A percentile compares a stretch with the other conserved stretches of the same genome.
Conservation (phyloP, 2,888 invertebrate species). For the Papilio demoleus region DNA sequence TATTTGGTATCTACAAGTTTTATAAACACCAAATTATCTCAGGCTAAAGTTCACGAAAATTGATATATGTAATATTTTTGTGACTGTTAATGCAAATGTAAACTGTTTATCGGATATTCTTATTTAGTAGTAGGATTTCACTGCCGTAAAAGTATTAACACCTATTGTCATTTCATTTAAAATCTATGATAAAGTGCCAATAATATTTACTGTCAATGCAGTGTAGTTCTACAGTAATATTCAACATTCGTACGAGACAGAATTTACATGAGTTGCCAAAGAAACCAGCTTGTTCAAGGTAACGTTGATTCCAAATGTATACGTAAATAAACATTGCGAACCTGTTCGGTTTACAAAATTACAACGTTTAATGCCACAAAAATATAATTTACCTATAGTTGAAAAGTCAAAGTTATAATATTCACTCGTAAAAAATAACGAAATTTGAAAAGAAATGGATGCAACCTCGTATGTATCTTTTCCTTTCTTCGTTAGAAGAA, state of each 20-base stretch:
- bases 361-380: constrained; percentile 18
- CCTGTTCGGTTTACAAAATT: constrained; percentile 31
- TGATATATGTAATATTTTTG: constrained; percentile 15
- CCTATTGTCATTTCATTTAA: too few species aligned
- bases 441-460: neutral
- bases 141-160: neutral
- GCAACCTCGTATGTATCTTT: too few species aligned
- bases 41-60: constrained; percentile 13
- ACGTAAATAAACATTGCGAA: constrained; percentile 35
- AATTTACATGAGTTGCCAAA: constrained; percentile 30
- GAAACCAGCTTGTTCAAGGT: constrained; percentile 39
- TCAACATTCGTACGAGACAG: constrained; percentile 19
- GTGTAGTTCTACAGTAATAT: neutral
- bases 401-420: neutral
- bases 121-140: neutral
- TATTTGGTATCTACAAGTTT: neutral
- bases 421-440: neutral
- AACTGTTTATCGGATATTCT: neutral
- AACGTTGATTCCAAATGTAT: constrained; percentile 16
- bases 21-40: neutral
- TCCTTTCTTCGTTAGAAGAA: too few species aligned
- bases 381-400: constrained; percentile 13
- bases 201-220: too few species aligned
- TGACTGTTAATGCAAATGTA: neutral
- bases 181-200: too few species aligned